Conservation (phyloP, 2,113 vertebrate species). For the Otis tarda region DNA sequence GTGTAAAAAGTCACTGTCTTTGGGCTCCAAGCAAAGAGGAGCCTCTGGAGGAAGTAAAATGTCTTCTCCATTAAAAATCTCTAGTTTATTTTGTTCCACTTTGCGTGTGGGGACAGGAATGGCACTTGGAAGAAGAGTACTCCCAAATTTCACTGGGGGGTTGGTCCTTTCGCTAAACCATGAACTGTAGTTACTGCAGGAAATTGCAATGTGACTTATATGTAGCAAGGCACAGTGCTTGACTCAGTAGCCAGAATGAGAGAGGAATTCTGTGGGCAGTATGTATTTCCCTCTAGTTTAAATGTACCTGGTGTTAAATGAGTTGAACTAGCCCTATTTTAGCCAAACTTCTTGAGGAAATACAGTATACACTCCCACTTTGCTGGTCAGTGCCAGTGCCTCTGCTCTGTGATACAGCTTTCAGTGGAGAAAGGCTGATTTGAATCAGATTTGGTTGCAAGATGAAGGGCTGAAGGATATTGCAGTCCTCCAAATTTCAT, state of each 20-base stretch:
- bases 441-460: conserved; percentile 27
- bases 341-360: neutral
- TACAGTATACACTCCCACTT: neutral
- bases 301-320: neutral
- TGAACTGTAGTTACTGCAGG: neutral
- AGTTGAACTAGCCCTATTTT: neutral
- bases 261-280: neutral
- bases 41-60: neutral
- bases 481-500: neutral
- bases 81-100: neutral
- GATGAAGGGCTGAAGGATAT: neutral
- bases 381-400: neutral
- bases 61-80: neutral
- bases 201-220: neutral
- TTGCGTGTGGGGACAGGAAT: neutral
- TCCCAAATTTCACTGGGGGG: neutral
- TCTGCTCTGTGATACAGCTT: neutral
- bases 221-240: neutral
- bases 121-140: neutral
- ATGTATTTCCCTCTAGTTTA: neutral
- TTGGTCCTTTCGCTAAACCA: neutral
- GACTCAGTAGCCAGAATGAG: neutral
- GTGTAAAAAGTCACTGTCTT: neutral
- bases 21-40: neutral
- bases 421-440: neutral